Conservation (phyloP, 2,888 invertebrate species). For the Adelognathus sp. region DNA sequence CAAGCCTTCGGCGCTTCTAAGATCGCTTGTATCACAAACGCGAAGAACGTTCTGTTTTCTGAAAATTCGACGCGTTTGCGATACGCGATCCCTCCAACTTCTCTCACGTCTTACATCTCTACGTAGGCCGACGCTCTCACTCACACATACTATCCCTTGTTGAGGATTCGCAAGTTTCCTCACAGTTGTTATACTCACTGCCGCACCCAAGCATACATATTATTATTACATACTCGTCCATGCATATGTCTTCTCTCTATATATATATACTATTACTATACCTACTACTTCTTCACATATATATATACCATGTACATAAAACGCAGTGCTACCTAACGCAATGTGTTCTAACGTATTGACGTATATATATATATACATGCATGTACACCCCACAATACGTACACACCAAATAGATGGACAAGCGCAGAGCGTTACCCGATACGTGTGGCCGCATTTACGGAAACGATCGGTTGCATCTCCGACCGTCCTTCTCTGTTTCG, state of each 20-base stretch:
- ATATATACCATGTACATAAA: slow-evolving; percentile 57
- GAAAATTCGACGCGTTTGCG: slow-evolving; percentile 73
- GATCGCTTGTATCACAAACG: slow-evolving; percentile 63
- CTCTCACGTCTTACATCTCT: slow-evolving; percentile 71
- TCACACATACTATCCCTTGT: slow-evolving; percentile 66
- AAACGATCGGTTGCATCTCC: slow-evolving; percentile 53
- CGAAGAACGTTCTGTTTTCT: slow-evolving; percentile 77
- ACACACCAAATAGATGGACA: slow-evolving; percentile 46
- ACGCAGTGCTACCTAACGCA: slow-evolving; percentile 39
- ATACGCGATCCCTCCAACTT: slow-evolving; percentile 61
- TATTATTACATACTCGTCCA: slow-evolving; percentile 78
- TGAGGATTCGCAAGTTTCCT: slow-evolving; percentile 64
- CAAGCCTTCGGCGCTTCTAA: slow-evolving; percentile 74
- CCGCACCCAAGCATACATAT: slow-evolving; percentile 79
- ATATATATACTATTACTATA: slow-evolving; percentile 64
- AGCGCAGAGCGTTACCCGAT: slow-evolving; percentile 55
- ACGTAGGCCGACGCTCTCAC: slow-evolving; percentile 66
- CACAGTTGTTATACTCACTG: slow-evolving; percentile 80
- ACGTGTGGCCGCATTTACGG: slow-evolving; percentile 56
- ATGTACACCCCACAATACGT: slow-evolving; percentile 65
- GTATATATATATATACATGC: slow-evolving; percentile 69
- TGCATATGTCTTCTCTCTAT: slow-evolving; percentile 74
- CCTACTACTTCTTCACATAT: slow-evolving; percentile 62
- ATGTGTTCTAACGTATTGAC: slow-evolving; percentile 47
- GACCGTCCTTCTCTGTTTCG: background rate